Evolutionary conservation across 1,140 invertebrate species (phyloP), one percentile per base, ranked within the genome.

Genomic region (Neodiprion fabricii): DNA sequence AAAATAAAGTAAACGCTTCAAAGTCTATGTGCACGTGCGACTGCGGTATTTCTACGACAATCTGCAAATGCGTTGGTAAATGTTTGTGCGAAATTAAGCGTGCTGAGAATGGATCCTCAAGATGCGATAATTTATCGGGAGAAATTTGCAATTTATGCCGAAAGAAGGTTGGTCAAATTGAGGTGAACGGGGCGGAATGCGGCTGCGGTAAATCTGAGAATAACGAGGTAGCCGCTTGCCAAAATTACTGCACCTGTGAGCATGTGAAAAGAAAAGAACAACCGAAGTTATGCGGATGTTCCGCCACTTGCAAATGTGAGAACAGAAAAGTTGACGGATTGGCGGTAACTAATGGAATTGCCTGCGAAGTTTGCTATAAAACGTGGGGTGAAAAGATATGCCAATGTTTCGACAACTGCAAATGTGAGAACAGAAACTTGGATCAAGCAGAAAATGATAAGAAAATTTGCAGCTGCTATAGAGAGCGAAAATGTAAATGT

Each of bases 1-100:
- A 87, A 40, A 88, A 88, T 79, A 82, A 85, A 28, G 70, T 86
- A 69, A 88, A 87, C 70, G 81, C 82, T 7, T 84, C 78, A 0
- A 87, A 86, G 69, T 79, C 80, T 11, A 85, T 79, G 21, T 78
- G 78, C 23, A 71, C 17, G 0, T 83, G 79, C 67, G 67, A 78
- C 10, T 72, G 66, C n/a, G 67, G n/a, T 10, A 14, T 53, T 9
- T 48, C 71, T 65, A 40, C 68, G 74, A 50, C 40, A 4, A 23
- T 48, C 23, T 75, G 74, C 49, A 40, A 72, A 14, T 28, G 47
- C 17, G 61, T 53, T 1, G 40, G 71, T 11, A 72, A 74, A 0
- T 40, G 67, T 66, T 75, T 67, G 23, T 11, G 23, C 12, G 12
- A 12, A 14, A 75, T 65, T 23, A 40, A 50, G 9, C 68, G 66